Base-by-base conservation (phyloP, 2,888 invertebrate genomes). In the Dioctria rufipes region DNA sequence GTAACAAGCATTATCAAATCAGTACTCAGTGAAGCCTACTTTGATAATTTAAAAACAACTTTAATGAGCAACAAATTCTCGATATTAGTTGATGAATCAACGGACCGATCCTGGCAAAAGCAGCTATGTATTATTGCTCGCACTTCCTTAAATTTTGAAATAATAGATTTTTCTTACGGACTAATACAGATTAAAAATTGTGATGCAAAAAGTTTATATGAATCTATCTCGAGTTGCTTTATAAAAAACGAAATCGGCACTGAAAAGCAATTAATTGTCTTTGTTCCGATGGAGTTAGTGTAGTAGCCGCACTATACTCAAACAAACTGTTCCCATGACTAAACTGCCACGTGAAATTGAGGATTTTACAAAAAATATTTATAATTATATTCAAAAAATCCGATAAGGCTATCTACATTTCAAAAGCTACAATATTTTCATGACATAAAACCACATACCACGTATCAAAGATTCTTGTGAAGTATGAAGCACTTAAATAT, bases 241-340 rank as follows among this genome's bases (percentile, higher is more conserved):
- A n/a, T n/a, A n/a, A n/a, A n/a, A n/a, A n/a, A n/a, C n/a, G n/a
- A n/a, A n/a, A n/a, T n/a, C n/a, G n/a, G n/a, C n/a, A n/a, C 3
- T 54, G 54, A 54, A 54, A 54, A 54, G n/a, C 54, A 54, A 54
- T 83, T 87, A 83, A 85, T 87, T 65, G 87, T 87, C 1, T 87
- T 87, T 83, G 85, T 43, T 84, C 86, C 5, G 87, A 88, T 84
- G 87, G 88, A n/a, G 87, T 87, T 3, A 87, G 84, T 83, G 85
- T 84, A 2, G 83, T 87, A 8, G 80, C 83, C 13, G 84, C 85
- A 13, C 82, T 85, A 43, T 84, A n/a, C n/a, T 88, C 37, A 84
- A 84, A 83, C 81, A 82, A 77, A 86, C 87, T 49, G 83, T 86
- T 25, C 86, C 86, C n/a, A n/a, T n/a, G n/a, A n/a, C n/a, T 71